Evolutionary conservation across 2,888 invertebrate species (phyloP).

Genomic region (Drosophila antonietae): DNA sequence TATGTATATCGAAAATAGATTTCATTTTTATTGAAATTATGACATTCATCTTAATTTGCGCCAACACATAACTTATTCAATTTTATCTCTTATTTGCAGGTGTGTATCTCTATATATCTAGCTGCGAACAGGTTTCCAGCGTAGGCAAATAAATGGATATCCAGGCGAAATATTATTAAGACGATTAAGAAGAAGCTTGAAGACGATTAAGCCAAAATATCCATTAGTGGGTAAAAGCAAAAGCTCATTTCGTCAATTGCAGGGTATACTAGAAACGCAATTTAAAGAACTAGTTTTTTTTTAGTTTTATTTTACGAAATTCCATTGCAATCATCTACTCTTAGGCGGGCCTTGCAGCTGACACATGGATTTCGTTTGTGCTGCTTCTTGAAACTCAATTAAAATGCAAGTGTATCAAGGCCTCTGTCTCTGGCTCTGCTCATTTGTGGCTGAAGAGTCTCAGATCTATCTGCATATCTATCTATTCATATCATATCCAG

Average conservation of each 20-base stretch:
- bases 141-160: constrained; percentile 6
- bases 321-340: constrained; percentile 17
- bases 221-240: neutral
- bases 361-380: neutral
- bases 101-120: constrained; percentile 43
- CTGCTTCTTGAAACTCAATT: constrained; percentile 60
- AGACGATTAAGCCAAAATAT: constrained; percentile 5
- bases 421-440: constrained; percentile 41
- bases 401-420: constrained; percentile 74
- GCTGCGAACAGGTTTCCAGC: constrained; percentile 55
- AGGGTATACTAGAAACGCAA: neutral
- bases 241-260: neutral
- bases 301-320: neutral
- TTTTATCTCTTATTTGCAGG: constrained; percentile 69
- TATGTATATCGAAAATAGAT: constrained; percentile 63
- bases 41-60: constrained; percentile 81
- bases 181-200: neutral
- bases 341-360: neutral
- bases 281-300: neutral
- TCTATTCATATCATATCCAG: constrained; percentile 16
- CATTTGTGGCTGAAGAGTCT: constrained; percentile 1
- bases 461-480: constrained; percentile 1
- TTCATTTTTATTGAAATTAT: constrained; percentile 80
- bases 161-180: constrained; percentile 27
- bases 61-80: constrained; percentile 73